phyloP scores from a whole-genome alignment of 1,140 invertebrate species.

The Drosophila mauritiana region DNA sequence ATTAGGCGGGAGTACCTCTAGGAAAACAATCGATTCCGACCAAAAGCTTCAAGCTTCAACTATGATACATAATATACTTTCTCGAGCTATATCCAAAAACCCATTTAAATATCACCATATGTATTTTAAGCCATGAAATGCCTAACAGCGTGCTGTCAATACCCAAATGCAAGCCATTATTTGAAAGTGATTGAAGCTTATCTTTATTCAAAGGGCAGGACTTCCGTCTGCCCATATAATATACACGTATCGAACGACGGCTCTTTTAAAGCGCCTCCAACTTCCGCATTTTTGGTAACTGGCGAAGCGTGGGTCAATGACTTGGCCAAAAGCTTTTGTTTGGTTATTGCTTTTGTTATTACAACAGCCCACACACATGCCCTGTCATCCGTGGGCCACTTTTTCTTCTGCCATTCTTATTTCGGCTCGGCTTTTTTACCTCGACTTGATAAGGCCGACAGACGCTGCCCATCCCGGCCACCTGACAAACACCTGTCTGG shows the following conservation, averaged over 20 bases:
- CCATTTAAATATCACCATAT: neutral
- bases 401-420: slow-evolving; percentile 53
- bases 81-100: too few relatives aligned
- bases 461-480: slow-evolving; percentile 40
- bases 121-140: too few relatives aligned
- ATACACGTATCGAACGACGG: slow-evolving; percentile 16
- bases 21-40: too few relatives aligned
- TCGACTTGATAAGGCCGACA: slow-evolving; percentile 58
- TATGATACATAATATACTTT: too few relatives aligned
- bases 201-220: slow-evolving; percentile 15
- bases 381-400: slow-evolving; percentile 39
- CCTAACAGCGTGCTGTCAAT: neutral
- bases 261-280: slow-evolving; percentile 29
- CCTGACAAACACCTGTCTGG: slow-evolving; percentile 79
- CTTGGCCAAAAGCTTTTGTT: slow-evolving; percentile 59
- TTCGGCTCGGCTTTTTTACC: slow-evolving; percentile 10
- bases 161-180: neutral
- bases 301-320: slow-evolving; percentile 60
- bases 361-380: slow-evolving; percentile 26
- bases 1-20: too few relatives aligned
- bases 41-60: too few relatives aligned
- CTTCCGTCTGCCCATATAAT: slow-evolving; percentile 9
- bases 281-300: slow-evolving; percentile 3
- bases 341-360: slow-evolving; percentile 66
- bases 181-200: neutral